phyloP scores from a whole-genome alignment of 2,888 invertebrate species.

The Metellina segmentata region DNA sequence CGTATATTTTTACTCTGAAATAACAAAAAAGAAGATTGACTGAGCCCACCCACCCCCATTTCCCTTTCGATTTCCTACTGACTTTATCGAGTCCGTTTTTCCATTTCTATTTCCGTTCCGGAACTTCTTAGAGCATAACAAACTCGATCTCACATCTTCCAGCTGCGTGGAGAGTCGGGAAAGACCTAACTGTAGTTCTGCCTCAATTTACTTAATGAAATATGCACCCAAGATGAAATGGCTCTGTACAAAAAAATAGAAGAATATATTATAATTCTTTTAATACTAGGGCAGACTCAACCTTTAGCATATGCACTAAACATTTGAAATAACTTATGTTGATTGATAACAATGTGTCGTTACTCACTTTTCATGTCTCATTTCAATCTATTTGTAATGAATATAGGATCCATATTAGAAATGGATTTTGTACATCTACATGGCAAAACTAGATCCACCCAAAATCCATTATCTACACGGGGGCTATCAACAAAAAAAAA shows the following conservation, averaged over 20 bases:
- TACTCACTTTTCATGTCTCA: no score
- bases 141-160: neutral
- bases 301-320: no score
- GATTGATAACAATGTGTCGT: no score
- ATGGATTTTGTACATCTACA: no score
- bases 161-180: neutral
- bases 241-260: neutral
- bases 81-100: neutral
- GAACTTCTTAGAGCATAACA: conserved; percentile 1
- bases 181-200: neutral
- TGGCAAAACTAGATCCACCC: no score
- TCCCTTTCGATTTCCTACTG: conserved; percentile 1
- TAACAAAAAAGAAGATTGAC: neutral
- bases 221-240: neutral
- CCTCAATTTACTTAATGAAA: neutral
- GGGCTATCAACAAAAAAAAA: no score
- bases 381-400: no score
- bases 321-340: no score
- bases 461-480: no score
- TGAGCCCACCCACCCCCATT: neutral
- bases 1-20: neutral
- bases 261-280: no score
- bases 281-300: no score
- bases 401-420: no score
- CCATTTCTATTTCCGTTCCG: conserved; percentile 1